These are phyloP conservation scores for Acanthurus leucopareius DNA, from an alignment of 2,797 vertebrate species.

Conservation along the genomic window DNA sequence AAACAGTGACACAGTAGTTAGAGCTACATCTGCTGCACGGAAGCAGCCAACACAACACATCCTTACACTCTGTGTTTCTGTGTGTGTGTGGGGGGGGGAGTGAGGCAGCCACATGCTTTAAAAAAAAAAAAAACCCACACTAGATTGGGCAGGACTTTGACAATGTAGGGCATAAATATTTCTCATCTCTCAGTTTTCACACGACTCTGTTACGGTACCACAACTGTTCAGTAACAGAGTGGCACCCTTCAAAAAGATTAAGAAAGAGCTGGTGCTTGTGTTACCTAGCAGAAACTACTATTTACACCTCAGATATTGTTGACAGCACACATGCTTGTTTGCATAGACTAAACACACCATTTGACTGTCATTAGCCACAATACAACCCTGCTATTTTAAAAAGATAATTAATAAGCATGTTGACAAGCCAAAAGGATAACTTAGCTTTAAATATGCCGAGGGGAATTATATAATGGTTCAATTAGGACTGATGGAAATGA, in stretches of 20 bases:
- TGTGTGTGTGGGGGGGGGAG: neutral
- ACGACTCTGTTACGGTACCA: neutral
- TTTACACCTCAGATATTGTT: neutral
- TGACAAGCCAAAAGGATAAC: neutral
- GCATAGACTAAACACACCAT: neutral
- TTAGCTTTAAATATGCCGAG: neutral
- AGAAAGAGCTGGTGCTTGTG: constrained; percentile 7
- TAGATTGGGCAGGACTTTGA: neutral
- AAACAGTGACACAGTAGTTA: constrained; percentile 82
- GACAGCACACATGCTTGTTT: constrained; percentile 3
- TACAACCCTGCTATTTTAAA: neutral
- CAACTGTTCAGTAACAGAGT: too few relatives aligned
- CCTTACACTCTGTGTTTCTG: constrained; percentile 8
- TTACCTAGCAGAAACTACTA: constrained; percentile 13
- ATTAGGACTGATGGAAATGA: neutral
- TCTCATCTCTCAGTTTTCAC: neutral
- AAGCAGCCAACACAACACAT: constrained; percentile 53
- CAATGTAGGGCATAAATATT: neutral
- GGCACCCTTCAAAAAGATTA: constrained; percentile 4
- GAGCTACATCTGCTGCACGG: constrained; percentile 70
- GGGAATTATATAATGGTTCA: neutral
- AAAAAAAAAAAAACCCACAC: constrained; percentile 33
- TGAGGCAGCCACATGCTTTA: neutral
- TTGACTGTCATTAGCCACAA: neutral
- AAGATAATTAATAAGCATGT: neutral